Evolutionary conservation across 2,113 vertebrate species (phyloP), one percentile per base, ranked within the genome.

Genomic region (Forbesichthys agassizii): DNA sequence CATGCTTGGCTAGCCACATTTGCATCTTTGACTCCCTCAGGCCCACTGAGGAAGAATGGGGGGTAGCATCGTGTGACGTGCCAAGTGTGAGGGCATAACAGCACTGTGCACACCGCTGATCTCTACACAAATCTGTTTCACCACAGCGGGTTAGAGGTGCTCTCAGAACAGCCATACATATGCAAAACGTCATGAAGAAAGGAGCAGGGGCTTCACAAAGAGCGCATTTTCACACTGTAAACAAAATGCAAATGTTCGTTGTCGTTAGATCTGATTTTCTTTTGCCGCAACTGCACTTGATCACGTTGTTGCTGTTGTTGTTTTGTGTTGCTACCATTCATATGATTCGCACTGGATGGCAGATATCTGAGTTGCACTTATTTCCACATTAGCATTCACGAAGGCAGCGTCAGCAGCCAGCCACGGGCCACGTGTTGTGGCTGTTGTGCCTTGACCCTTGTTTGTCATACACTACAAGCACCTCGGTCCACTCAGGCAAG

Each of bases 11-110:
- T 65, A 75, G 61, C 62, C 48, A 2, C 77, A 83, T 88, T 86
- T 88, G 81, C 76, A 85, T 90, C 79, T 88, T 79, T 81, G 71
- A 76, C 77, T 88, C 33, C 9, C 75, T 73, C 69, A 52, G 69
- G 72, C 74, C 76, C 81, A 69, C 64, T 59, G 69, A 82, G 79
- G 71, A 86, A 83, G 84, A 88, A 85, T 80, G 75, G 81, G 82
- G 65, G 61, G 82, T 71, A 73, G 73, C 75, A 48, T 79, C 77
- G 77, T 49, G 74, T 70, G 65, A 78, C 80, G 79, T 82, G 73
- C 75, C 71, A 73, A 81, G 78, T 82, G 75, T 80, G 66, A 79
- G 82, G 66, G 81, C 76, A 65, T 80, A 84, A 75, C 74, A 78
- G 70, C 65, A 83, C 33, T 64, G 20, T 60, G 74, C 72, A 62